Base-by-base conservation (phyloP, 2,797 vertebrate genomes). In the Eulemur albifrons region DNA sequence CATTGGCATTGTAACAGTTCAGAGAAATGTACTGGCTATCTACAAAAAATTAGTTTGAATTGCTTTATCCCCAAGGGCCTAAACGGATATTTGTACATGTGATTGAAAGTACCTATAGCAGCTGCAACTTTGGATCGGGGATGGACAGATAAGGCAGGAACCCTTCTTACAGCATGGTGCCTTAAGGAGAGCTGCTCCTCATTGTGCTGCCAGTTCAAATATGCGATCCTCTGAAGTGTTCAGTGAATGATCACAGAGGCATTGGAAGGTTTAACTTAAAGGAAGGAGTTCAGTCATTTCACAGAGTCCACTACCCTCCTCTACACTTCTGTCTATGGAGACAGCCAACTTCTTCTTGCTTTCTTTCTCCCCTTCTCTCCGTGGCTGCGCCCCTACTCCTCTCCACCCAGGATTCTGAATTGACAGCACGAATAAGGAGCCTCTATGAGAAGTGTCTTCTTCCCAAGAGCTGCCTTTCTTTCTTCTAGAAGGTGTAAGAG, bases 11-110 rank as follows among this genome's bases (percentile, higher is more conserved):
- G 97, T 98, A 97, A 98, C 94, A 97, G 97, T 96, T 98, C 97
- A 95, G 98, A 98, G 97, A 98, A 98, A 97, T 97, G 75, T 96
- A 96, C 91, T 67, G 69, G 96, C 92, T 98, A 98, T 98, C 98
- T 99, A 99, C 98, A 98, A 98, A 98, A 97, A 97, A 97, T 93
- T 96, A 98, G 90, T 98, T 98, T 86, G 97, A 97, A 98, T 98
- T 98, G 92, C 96, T 98, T 97, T 98, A 98, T 15, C 43, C 65
- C 73, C 48, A 6, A 69, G 18, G 18, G 17, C 12, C 23, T 45
- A 50, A 45, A 11, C 17, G 43, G 15, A 40, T 52, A 15, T 92
- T 59, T 83, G 35, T 40, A 89, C 48, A 43, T 35, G 14, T 52
- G 32, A 87, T 2, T 76, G 30, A 45, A 92, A 69, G 15, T 38